Base-by-base conservation (phyloP, 2,113 vertebrate genomes). In the Oophaga pumilio region DNA sequence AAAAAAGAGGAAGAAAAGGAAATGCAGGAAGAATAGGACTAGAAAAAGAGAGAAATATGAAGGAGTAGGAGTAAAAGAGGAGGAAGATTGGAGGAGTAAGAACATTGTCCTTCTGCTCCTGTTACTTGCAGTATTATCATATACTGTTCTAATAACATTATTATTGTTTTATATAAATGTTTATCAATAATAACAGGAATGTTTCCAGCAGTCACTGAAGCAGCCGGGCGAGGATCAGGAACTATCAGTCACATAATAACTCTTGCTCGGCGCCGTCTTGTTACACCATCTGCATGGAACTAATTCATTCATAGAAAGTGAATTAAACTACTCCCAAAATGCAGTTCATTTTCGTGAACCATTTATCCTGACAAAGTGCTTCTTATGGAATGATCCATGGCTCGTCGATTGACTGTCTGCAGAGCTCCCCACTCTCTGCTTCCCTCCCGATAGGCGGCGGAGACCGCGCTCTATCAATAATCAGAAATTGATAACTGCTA, bases 291-390 rank as follows among this genome's bases (percentile, higher is more conserved):
- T 82, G 80, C 80, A 68, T 66, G 60, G 18, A 82, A 82, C 80
- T 82, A 82, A 82, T 66, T n/a, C 60, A 52, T 60, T 68, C 33
- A 43, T 50, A 66, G 60, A 68, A 82, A 66, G 62, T 68, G 60
- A 68, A 82, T 82, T 82, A 82, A 82, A 82, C 60, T 49, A 68
- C 80, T 82, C 57, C 43, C 18, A 66, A 50, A 50, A 68, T 50
- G 60, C 80, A 52, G 60, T 68, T 82, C 80, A 82, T 82, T 82
- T 52, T 66, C 22, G 33, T 52, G 80, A 66, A 43, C 60, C 43
- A 82, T 82, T 82, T 82, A 66, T 82, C 80, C 80, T 82, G 80
- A 66, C 60, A 66, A 82, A 82, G 33, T 82, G 80, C 57, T 52
- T 66, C 43, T 52, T 82, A 53, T 50, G 15, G 80, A 82, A 66